phyloP scores from a whole-genome alignment of 2,888 invertebrate species.

The Ormyrus labotus region DNA sequence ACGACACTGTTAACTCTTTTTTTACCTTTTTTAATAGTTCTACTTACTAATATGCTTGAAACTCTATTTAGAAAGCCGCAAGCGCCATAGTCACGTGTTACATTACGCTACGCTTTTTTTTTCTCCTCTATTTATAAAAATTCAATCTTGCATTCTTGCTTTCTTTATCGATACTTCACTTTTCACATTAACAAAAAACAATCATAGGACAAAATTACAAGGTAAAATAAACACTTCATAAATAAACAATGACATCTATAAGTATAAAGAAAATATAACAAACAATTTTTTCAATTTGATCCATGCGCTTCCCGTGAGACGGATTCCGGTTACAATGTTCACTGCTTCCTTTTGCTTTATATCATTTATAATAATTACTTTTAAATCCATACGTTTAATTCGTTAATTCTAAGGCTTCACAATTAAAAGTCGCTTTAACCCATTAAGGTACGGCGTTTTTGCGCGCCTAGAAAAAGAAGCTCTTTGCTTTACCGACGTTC shows the following conservation, averaged over 20 bases:
- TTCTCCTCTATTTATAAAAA: conserved; percentile 57
- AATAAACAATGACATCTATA: conserved; percentile 75
- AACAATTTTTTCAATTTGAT: conserved; percentile 71
- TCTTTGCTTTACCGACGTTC: no score
- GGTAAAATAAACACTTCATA: conserved; percentile 75
- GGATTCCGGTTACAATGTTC: conserved; percentile 61
- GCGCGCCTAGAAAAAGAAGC: neutral
- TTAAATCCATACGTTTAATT: conserved; percentile 47
- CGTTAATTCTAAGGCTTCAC: conserved; percentile 49
- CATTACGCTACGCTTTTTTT: conserved; percentile 56
- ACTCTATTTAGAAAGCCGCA: conserved; percentile 56
- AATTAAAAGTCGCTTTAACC: conserved; percentile 50
- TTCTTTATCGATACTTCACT: conserved; percentile 62
- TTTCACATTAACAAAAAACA: conserved; percentile 72
- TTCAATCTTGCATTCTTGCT: conserved; percentile 45
- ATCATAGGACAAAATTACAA: conserved; percentile 67
- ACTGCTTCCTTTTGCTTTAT: conserved; percentile 24
- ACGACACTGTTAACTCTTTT: conserved; percentile 31
- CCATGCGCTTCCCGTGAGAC: conserved; percentile 64
- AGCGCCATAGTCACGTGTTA: conserved; percentile 60
- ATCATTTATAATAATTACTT: conserved; percentile 32
- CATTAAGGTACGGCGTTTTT: conserved; percentile 60
- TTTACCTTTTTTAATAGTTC: conserved; percentile 45
- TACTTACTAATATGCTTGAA: conserved; percentile 54
- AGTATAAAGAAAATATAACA: conserved; percentile 73